A percentile compares a stretch with the other conserved stretches of the same genome.
These are phyloP conservation scores for Ephestia elutella DNA, from an alignment of 1,140 invertebrate genomes.

Conservation along the genomic window DNA sequence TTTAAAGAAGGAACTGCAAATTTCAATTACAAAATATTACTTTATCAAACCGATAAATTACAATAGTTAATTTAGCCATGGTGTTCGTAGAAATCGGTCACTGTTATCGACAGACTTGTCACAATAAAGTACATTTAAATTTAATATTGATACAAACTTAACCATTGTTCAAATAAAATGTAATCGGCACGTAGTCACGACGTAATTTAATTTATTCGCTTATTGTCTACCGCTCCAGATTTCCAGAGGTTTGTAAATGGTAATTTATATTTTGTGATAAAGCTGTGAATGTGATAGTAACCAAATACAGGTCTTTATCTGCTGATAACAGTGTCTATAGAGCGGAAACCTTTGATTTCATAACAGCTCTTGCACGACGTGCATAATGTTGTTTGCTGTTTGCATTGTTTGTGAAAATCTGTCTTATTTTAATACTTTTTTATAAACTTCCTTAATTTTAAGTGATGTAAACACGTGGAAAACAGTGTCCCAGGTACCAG, in stretches of 20 bases:
- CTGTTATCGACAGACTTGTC: too few species aligned
- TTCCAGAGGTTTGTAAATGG: neutral
- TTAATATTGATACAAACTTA: neutral
- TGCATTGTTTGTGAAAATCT: neutral
- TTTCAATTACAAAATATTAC: too few species aligned
- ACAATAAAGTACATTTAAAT: too few species aligned
- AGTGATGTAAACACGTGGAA: too few species aligned
- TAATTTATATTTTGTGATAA: constrained; percentile 3
- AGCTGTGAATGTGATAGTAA: neutral
- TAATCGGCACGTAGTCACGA: neutral
- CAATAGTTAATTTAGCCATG: too few species aligned
- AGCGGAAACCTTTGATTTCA: neutral
- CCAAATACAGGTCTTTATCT: neutral
- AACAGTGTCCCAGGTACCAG: too few species aligned
- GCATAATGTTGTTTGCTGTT: neutral
- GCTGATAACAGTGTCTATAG: neutral
- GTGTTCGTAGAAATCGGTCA: too few species aligned
- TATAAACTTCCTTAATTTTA: too few species aligned
- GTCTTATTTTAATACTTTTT: too few species aligned
- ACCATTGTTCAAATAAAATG: constrained; percentile 1
- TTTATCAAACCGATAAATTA: too few species aligned
- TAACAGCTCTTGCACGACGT: neutral
- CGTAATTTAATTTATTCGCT: neutral
- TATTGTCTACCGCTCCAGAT: neutral
- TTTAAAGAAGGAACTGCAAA: too few species aligned